Evolutionary conservation across 2,888 invertebrate genomes (phyloP), one percentile per base, ranked within the genome.

Genomic region (Tyria jacobaeae): DNA sequence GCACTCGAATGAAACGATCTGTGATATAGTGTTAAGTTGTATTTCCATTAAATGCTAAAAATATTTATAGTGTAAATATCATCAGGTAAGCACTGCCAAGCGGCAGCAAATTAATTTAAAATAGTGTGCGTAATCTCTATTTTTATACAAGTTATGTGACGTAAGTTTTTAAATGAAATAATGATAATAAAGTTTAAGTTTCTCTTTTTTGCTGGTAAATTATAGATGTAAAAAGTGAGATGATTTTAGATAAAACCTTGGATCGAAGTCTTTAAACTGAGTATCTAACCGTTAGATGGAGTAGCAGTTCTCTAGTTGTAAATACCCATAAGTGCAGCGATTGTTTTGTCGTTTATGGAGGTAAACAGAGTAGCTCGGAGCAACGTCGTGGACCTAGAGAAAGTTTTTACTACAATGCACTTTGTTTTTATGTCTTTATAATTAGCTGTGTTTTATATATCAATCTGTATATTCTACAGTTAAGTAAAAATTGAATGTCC

Each of bases 21-120:
- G 92, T 93, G 91, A 92, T 91, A 90, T 91, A 92, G 89, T 91
- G 85, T 86, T 92, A 91, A 90, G 89, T 90, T 89, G 81, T 85
- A 82, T 82, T 75, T 80, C 78, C 80, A 74, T 79, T 82, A 83
- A 84, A 83, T 86, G 79, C 78, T 82, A 70, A 71, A 80, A 83
- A 76, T 84, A 76, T 79, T 73, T 78, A 63, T 72, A 81, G 72
- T 81, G 75, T 68, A n/a, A n/a, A n/a, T n/a, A n/a, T 60, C 60
- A 75, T 76, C 81, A 86, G 86, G 86, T 88, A 79, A 89, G 87
- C 78, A 75, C 78, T 71, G 53, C 57, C 57, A 31, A 57, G 62
- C 64, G 55, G 54, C 54, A 61, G 50, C 56, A 60, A 53, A 53
- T 68, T 60, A 68, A 60, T 60, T 62, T 64, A 57, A 65, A 65